phyloP scores from a whole-genome alignment of 2,797 vertebrate genomes.

The Acipenser ruthenus region DNA sequence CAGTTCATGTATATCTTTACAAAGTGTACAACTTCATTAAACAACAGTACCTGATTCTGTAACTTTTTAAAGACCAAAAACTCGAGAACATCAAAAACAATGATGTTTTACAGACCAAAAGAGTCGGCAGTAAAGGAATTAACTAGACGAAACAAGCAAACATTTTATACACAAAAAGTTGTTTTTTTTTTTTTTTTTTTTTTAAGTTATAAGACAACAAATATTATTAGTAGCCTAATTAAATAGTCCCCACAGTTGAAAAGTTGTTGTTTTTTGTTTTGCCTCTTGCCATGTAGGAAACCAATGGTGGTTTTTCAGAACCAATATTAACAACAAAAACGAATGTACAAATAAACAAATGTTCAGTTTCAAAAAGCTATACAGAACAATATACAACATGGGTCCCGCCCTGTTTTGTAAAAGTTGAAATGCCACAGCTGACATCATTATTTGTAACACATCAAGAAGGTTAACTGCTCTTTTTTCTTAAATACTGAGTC shows the following conservation, averaged over 20 bases:
- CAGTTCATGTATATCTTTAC: conserved; percentile 11
- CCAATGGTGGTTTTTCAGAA: no score
- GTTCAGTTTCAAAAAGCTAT: conserved; percentile 32
- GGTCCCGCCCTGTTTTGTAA: conserved; percentile 56
- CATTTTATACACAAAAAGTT: conserved; percentile 11
- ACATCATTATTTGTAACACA: conserved; percentile 2
- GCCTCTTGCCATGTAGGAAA: no score
- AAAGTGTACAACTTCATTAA: conserved; percentile 18
- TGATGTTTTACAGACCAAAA: neutral
- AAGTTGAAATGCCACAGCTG: neutral
- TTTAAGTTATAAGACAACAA: no score
- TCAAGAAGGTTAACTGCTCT: conserved; percentile 10
- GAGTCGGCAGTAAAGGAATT: conserved; percentile 1
- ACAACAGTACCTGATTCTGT: conserved; percentile 40
- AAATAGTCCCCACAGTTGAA: no score
- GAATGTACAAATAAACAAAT: neutral
- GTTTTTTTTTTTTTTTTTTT: no score
- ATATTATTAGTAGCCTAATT: no score
- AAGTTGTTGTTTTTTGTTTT: no score
- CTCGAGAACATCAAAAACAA: conserved; percentile 8
- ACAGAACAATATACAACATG: conserved; percentile 40
- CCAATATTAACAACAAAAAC: neutral
- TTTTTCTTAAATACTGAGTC: conserved; percentile 53
- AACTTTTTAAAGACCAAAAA: conserved; percentile 17
- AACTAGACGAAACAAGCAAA: neutral